Evolutionary conservation across 1,140 invertebrate species (phyloP).

Genomic region (Aphis craccivora): DNA sequence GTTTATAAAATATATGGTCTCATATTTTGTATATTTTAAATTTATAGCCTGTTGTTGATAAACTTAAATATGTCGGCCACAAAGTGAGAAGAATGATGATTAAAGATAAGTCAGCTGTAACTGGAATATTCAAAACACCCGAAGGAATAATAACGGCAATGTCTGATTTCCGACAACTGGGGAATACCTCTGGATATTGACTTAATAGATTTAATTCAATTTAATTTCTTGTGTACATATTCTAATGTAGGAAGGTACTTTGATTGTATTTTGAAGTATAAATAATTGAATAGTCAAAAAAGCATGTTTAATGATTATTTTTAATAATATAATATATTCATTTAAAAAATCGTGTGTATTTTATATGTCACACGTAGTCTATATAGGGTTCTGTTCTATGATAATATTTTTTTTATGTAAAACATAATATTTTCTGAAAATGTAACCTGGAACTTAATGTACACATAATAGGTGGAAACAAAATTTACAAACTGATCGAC

Average conservation of each 20-base stretch:
- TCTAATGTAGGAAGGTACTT: neutral
- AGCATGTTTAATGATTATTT: neutral
- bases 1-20: too few species aligned
- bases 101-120: conserved; percentile 49
- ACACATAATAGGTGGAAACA: too few species aligned
- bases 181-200: conserved; percentile 58
- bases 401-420: too few species aligned
- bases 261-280: neutral
- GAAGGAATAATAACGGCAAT: conserved; percentile 47
- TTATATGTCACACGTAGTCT: too few species aligned
- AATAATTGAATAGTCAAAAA: neutral
- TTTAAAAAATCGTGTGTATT: too few species aligned
- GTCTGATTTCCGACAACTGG: conserved; percentile 59
- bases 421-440: too few species aligned
- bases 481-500: too few species aligned
- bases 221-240: neutral
- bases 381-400: neutral
- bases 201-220: neutral
- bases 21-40: neutral
- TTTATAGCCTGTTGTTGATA: conserved; percentile 57
- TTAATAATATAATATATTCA: neutral
- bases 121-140: conserved; percentile 50
- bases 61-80: conserved; percentile 50
- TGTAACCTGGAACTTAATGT: too few species aligned
- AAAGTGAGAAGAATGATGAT: conserved; percentile 18